Percentiles rank a stretch among this genome's conserved stretches.
These are phyloP conservation scores for Sardina pilchardus DNA, from an alignment of 2,113 vertebrate species.

Conservation along the genomic window DNA sequence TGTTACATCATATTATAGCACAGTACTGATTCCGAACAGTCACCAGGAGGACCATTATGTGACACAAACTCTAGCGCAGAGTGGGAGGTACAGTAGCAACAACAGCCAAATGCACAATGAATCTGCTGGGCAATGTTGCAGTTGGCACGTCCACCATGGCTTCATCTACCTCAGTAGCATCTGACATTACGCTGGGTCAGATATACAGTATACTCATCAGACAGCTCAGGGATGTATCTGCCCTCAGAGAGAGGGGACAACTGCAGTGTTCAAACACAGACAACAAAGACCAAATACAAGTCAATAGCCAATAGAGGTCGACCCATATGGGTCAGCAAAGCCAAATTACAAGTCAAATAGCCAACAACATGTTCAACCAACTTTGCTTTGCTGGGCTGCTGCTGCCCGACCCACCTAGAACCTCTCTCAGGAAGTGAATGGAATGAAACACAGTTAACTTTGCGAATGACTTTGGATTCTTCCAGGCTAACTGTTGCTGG, in stretches of 20 bases:
- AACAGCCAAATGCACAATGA: neutral
- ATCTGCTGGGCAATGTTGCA: neutral
- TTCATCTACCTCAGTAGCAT: neutral
- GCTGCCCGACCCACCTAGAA: too few species aligned
- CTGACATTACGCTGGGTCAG: neutral
- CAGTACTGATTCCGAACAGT: neutral
- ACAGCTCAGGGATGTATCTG: neutral
- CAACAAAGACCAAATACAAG: too few species aligned
- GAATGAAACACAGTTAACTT: too few species aligned
- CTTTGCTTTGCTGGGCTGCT: neutral
- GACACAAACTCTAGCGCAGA: neutral
- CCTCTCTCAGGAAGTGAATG: too few species aligned
- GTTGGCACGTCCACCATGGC: neutral
- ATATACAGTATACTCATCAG: neutral
- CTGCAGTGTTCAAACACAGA: neutral
- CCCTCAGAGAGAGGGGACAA: too few species aligned
- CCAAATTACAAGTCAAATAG: neutral
- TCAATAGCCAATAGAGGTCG: too few species aligned
- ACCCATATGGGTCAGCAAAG: too few species aligned
- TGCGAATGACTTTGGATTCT: too few species aligned
- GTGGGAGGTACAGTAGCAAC: neutral
- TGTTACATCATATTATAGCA: neutral
- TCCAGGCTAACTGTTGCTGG: too few species aligned
- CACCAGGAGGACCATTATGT: neutral
- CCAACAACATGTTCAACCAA: neutral